These are phyloP conservation scores for Coendou prehensilis DNA, from an alignment of 2,797 vertebrate genomes.

Conservation along the genomic window DNA sequence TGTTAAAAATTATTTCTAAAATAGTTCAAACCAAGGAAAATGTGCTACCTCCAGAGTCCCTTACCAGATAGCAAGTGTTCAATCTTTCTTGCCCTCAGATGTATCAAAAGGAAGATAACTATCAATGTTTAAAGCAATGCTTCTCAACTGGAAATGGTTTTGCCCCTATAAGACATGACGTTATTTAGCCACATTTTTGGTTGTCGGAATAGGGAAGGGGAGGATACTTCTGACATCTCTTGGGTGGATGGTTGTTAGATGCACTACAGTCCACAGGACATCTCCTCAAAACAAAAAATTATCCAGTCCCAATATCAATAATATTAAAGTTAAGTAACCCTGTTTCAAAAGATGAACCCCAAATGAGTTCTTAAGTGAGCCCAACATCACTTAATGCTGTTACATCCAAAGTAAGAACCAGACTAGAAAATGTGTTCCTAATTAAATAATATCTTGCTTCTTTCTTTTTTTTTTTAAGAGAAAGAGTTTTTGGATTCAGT, in stretches of 20 bases:
- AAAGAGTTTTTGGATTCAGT: background rate
- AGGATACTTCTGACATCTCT: background rate
- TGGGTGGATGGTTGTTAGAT: background rate
- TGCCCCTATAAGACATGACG: background rate
- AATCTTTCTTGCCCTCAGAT: background rate
- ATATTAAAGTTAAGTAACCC: background rate
- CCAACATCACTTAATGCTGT: background rate
- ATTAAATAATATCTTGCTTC: background rate
- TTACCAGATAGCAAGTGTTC: background rate
- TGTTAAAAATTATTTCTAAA: background rate
- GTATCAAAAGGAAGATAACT: background rate
- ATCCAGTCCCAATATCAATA: background rate
- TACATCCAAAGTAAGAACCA: background rate
- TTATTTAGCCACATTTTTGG: background rate
- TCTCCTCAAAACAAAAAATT: background rate
- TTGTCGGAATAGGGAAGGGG: background rate
- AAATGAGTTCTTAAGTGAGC: background rate
- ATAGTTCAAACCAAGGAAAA: background rate
- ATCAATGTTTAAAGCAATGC: background rate
- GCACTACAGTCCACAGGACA: background rate
- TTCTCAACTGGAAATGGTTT: background rate
- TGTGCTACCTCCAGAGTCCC: background rate
- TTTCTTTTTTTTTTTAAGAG: background rate
- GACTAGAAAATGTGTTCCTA: background rate
- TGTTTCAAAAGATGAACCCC: background rate